Conservation (phyloP, 2,797 vertebrate genomes). For the Ctenochaetus hawaiiensis region DNA sequence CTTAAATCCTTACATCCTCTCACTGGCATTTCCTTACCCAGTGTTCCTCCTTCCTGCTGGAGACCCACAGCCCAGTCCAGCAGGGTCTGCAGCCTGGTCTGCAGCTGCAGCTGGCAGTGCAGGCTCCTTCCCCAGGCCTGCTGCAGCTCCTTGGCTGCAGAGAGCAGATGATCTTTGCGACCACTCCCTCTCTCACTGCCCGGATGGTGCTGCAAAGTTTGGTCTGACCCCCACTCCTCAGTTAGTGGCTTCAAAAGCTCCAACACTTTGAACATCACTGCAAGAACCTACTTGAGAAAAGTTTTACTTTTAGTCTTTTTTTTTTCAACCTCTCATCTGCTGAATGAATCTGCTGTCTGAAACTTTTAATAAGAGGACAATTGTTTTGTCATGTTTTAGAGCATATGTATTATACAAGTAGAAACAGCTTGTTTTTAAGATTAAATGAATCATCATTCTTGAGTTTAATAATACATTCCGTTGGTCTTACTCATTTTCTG, state of each 20-base stretch:
- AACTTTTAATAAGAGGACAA: not conserved
- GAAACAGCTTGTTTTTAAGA: not conserved
- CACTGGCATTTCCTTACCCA: constrained; percentile 78
- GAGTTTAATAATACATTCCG: not conserved
- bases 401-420: not conserved
- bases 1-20: not conserved
- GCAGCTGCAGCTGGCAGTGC: constrained; percentile 82
- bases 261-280: constrained; percentile 77
- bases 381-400: not conserved
- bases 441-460: not conserved
- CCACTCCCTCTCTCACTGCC: constrained; percentile 52
- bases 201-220: constrained; percentile 37
- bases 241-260: constrained; percentile 75
- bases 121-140: constrained; percentile 79
- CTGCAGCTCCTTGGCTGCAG: constrained; percentile 79
- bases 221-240: constrained; percentile 74
- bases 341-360: not conserved
- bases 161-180: constrained; percentile 70
- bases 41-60: constrained; percentile 80
- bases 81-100: constrained; percentile 83
- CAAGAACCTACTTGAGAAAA: constrained; percentile 72
- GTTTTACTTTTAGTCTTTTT: not conserved
- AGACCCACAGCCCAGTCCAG: constrained; percentile 74
- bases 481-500: not conserved
- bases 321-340: not conserved